These are phyloP conservation scores for Tetragonula clypearis DNA, from an alignment of 1,140 invertebrate species.

Conservation along the genomic window DNA sequence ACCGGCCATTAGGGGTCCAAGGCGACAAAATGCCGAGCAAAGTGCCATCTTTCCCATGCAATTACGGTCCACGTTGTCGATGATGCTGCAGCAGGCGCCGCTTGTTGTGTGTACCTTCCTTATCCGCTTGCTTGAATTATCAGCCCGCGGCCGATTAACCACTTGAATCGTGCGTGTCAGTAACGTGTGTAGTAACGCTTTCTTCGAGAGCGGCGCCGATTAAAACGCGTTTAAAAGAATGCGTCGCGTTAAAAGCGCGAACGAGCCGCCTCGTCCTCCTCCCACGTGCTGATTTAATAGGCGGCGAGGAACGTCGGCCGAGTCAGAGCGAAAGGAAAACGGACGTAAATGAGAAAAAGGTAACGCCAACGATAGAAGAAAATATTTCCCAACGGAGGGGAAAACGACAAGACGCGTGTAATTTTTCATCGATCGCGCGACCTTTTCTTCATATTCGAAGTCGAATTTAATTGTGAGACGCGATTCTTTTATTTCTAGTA, in stretches of 20 bases:
- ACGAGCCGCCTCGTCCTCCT: conserved; percentile 21
- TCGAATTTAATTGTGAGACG: too few relatives aligned
- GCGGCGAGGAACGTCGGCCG: background rate
- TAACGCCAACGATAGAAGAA: background rate
- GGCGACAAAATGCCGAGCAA: conserved; percentile 81
- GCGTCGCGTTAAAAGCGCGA: conserved; percentile 63
- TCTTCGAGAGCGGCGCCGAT: conserved; percentile 25
- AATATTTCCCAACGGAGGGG: background rate
- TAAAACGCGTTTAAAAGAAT: conserved; percentile 63
- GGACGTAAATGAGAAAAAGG: background rate
- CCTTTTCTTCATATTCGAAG: too few relatives aligned
- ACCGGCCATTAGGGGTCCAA: conserved; percentile 81
- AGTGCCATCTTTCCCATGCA: conserved; percentile 82
- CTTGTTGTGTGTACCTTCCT: conserved; percentile 70
- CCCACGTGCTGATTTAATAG: conserved; percentile 48
- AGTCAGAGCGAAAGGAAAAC: background rate
- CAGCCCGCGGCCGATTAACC: conserved; percentile 56
- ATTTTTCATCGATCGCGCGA: background rate
- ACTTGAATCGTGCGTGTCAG: conserved; percentile 59
- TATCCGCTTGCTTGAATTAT: conserved; percentile 68
- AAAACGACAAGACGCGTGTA: background rate
- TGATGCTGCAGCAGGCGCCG: conserved; percentile 70
- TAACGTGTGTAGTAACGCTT: conserved; percentile 31
- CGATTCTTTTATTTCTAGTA: too few relatives aligned
- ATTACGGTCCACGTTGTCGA: conserved; percentile 78